Base-by-base conservation (phyloP, 2,113 vertebrate species). In the Atrichornis clamosus region DNA sequence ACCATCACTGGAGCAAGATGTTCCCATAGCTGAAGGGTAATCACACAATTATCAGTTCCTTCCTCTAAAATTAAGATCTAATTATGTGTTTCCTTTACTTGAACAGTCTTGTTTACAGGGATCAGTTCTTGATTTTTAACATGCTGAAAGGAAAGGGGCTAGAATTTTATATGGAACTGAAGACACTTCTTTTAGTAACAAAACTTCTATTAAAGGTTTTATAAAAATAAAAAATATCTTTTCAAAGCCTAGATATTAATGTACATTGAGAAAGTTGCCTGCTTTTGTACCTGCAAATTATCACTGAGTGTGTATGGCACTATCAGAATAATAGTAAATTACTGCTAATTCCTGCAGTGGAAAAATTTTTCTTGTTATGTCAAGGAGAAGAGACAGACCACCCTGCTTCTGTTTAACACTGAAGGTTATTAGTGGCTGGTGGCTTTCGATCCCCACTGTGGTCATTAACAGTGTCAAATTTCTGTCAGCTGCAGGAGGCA, bases 41-140 rank as follows among this genome's bases (percentile, higher is more conserved):
- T 93, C 70, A 90, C 78, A 93, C 63, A 94, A 80, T 94, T 95
- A 95, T 65, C 63, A 77, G 75, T 91, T 91, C 70, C 87, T 96
- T 96, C 82, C 59, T 96, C 82, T 91, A 70, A 90, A 95, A 95
- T 95, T 88, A 85, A 83, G 50, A 47, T 88, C 39, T 96, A 94
- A 95, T 94, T 93, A 93, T 80, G 64, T 73, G 55, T 87, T 96
- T 96, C 83, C 85, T 91, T 90, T 80, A 67, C 69, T 85, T 77
- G 27, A 91, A 56, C 13, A 63, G 55, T 47, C 35, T 80, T 96
- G 42, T 96, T 93, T 95, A 75, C 39, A 82, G 75, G 81, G 30
- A 44, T 77, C 72, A 39, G 55, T 60, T 93, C 84, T 74, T 96
- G 78, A 83, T 68, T 95, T 94, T 76, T 94, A 46, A 73, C 33